These are phyloP conservation scores for Baronia brevicornis DNA, from an alignment of 2,888 invertebrate species.

Conservation along the genomic window DNA sequence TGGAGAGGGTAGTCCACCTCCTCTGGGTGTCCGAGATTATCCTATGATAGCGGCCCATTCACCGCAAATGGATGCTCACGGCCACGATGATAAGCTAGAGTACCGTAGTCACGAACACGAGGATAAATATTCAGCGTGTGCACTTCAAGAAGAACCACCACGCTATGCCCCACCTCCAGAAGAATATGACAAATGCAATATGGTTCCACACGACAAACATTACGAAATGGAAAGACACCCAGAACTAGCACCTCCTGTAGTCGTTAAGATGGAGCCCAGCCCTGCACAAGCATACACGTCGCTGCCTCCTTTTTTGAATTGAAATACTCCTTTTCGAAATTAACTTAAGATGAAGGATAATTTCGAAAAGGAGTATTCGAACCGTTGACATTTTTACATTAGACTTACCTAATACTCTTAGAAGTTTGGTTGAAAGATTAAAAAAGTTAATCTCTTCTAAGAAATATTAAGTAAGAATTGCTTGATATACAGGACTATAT, in stretches of 20 bases:
- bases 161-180: slow-evolving; percentile 75
- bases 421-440: no score
- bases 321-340: slow-evolving; percentile 77
- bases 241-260: slow-evolving; percentile 60
- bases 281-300: slow-evolving; percentile 79
- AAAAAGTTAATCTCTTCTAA: no score
- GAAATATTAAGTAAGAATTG: no score
- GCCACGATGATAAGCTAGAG: slow-evolving; percentile 68
- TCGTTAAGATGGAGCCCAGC: slow-evolving; percentile 76
- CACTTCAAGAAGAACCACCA: slow-evolving; percentile 64
- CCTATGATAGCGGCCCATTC: slow-evolving; percentile 80
- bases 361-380: slow-evolving; percentile 72
- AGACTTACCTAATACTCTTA: no score
- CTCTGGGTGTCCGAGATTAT: slow-evolving; percentile 78
- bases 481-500: no score
- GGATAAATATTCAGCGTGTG: slow-evolving; percentile 64
- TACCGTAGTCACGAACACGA: slow-evolving; percentile 63
- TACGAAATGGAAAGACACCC: slow-evolving; percentile 63
- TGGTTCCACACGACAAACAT: slow-evolving; percentile 64
- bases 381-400: slow-evolving; percentile 3
- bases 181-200: slow-evolving; percentile 77
- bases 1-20: slow-evolving; percentile 78
- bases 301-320: slow-evolving; percentile 87
- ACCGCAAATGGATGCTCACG: slow-evolving; percentile 72
- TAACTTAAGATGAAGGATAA: slow-evolving; percentile 54